Evolutionary conservation across 2,113 vertebrate species (phyloP).

Genomic region (Nesogale talazaci): DNA sequence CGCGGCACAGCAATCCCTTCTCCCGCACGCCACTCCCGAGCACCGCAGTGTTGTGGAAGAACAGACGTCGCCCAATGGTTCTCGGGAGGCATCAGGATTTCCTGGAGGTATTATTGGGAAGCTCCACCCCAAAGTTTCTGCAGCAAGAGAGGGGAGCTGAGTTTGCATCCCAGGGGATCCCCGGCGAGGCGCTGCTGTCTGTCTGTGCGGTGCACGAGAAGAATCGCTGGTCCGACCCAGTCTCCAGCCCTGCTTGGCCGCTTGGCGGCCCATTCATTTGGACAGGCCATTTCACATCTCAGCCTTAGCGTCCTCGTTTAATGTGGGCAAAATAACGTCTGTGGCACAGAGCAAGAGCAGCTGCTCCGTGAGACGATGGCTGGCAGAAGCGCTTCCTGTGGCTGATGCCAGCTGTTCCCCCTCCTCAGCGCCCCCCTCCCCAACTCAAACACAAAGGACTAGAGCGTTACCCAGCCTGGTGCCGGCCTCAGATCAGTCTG

Average conservation of each 20-base stretch:
- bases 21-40: rapidly evolving
- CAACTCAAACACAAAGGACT: too few species aligned
- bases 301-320: neutral
- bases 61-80: neutral
- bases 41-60: neutral
- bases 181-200: neutral
- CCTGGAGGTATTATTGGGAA: neutral
- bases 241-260: neutral
- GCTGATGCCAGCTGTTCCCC: too few species aligned
- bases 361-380: neutral
- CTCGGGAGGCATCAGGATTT: neutral
- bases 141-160: neutral
- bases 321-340: neutral
- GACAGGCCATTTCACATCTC: neutral
- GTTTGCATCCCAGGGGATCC: neutral
- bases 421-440: too few species aligned
- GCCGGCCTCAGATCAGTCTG: too few species aligned
- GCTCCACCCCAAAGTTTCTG: neutral
- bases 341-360: neutral
- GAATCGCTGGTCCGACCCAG: neutral
- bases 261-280: neutral
- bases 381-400: neutral
- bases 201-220: neutral
- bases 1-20: too few species aligned
- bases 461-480: too few species aligned